Evolutionary conservation across 2,113 vertebrate genomes (phyloP).

Genomic region (Ictidomys tridecemlineatus): DNA sequence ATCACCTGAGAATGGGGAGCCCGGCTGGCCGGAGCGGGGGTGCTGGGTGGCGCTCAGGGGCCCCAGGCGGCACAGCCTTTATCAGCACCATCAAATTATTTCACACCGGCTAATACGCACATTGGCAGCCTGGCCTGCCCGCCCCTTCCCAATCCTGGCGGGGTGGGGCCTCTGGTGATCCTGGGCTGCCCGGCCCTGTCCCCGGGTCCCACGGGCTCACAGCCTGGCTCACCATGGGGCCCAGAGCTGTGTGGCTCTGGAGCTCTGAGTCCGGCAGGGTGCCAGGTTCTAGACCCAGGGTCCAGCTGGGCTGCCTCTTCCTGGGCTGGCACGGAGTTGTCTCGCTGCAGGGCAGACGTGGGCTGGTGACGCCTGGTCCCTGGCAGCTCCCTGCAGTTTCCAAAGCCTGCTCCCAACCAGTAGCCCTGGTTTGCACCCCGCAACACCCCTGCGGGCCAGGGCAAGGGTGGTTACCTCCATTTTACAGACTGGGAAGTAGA

Average conservation of each 20-base stretch:
- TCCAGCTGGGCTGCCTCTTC: not conserved
- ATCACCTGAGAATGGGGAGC: constrained; percentile 87
- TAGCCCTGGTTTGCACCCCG: constrained; percentile 63
- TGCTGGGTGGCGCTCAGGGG: constrained; percentile 84
- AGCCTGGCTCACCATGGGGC: not conserved
- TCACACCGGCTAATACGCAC: constrained; percentile 84
- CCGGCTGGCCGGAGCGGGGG: constrained; percentile 78
- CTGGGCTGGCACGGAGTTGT: not conserved
- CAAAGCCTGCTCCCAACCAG: constrained; percentile 36
- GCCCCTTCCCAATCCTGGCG: not conserved
- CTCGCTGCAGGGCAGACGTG: not conserved
- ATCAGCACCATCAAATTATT: constrained; percentile 87
- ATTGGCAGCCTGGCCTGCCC: not conserved
- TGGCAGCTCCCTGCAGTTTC: not conserved
- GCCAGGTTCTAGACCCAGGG: not conserved
- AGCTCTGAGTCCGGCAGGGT: not conserved
- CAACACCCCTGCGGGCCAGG: constrained; percentile 23
- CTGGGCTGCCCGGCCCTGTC: not conserved
- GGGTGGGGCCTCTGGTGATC: not conserved
- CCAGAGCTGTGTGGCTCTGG: not conserved
- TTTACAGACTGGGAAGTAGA: constrained; percentile 71
- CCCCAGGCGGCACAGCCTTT: constrained; percentile 84
- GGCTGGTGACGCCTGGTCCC: not conserved
- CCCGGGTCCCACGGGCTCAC: not conserved
- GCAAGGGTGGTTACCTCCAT: constrained; percentile 60